Base-by-base conservation (phyloP, 1,140 invertebrate species). In the Hypothenemus hampei region DNA sequence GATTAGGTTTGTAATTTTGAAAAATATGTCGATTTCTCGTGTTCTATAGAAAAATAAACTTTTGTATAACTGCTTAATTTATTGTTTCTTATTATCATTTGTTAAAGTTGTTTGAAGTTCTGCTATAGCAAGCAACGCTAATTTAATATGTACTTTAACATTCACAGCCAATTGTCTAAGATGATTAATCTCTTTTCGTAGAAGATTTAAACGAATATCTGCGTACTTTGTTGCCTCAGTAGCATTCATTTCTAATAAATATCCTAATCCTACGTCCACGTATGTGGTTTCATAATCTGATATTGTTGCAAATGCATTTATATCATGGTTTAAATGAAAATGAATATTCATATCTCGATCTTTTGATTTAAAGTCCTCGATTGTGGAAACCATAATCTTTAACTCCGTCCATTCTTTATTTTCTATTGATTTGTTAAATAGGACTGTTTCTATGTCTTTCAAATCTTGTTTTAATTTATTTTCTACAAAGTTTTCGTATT, bases 111-210 rank as follows among this genome's bases (percentile, higher is more conserved):
- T 37, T 21, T 65, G 64, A 35, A 71, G 55, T 59, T 71, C 68
- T 59, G 64, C 65, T 10, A 71, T 64, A 36, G 66, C 69, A 41
- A 71, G 57, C 37, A 71, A 57, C 29, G 63, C 59, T 47, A 71
- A 53, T 58, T 71, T 71, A 50, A 71, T 70, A 60, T 69, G 60
- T 3, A 67, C 66, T 59, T 71, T 71, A 16, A 71, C 59, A 46
- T 69, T 49, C 23, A 69, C 64, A 50, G 69, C 68, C 13, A 68
- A 46, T 18, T 68, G 46, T 53, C 66, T 54, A 50, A 65, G 63
- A 58, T 70, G 68, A 5, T 64, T 54, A 40, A 71, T 68, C 49
- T 71, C 66, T 41, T 61, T 69, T 26, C 64, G 63, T 36, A 71
- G 23, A n/a, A 60, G 33, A 22, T 58, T 65, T 44, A 66, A 58